phyloP scores from a whole-genome alignment of 2,888 invertebrate genomes.

The Mamestra brassicae region DNA sequence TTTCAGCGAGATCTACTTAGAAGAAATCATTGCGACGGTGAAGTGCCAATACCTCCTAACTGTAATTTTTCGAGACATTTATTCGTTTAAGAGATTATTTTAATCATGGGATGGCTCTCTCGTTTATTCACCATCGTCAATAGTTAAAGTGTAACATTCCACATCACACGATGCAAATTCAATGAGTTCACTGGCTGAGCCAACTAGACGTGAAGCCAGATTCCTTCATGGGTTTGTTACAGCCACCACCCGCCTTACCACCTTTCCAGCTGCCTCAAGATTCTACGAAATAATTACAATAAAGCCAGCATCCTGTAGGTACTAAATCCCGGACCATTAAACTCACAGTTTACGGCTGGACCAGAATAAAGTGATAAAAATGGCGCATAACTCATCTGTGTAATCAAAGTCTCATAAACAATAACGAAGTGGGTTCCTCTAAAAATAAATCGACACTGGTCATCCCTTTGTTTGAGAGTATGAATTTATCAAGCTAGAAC shows the following conservation, averaged over 20 bases:
- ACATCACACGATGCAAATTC: not conserved
- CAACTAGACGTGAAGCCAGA: not conserved
- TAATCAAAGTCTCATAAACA: constrained; percentile 61
- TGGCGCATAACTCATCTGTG: constrained; percentile 36
- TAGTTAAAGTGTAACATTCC: not conserved
- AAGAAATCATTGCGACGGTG: no score
- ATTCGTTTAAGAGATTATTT: not conserved
- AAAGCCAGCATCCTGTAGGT: constrained; percentile 40
- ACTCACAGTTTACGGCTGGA: constrained; percentile 38
- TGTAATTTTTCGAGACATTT: no score
- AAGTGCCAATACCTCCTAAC: no score
- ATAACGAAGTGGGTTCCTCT: constrained; percentile 44
- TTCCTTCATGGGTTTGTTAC: not conserved
- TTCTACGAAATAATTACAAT: constrained; percentile 53
- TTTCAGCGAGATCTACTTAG: not conserved
- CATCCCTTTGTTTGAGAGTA: constrained; percentile 32
- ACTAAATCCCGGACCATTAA: constrained; percentile 47
- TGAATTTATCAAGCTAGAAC: constrained; percentile 13
- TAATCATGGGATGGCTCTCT: not conserved
- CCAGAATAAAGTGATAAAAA: constrained; percentile 32
- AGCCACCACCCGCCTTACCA: constrained; percentile 8
- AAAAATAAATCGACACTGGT: constrained; percentile 49
- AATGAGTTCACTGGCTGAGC: not conserved
- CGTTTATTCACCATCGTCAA: not conserved
- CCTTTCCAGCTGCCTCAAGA: constrained; percentile 15